Evolutionary conservation across 2,113 vertebrate species (phyloP).

Genomic region (Sylvia atricapilla): DNA sequence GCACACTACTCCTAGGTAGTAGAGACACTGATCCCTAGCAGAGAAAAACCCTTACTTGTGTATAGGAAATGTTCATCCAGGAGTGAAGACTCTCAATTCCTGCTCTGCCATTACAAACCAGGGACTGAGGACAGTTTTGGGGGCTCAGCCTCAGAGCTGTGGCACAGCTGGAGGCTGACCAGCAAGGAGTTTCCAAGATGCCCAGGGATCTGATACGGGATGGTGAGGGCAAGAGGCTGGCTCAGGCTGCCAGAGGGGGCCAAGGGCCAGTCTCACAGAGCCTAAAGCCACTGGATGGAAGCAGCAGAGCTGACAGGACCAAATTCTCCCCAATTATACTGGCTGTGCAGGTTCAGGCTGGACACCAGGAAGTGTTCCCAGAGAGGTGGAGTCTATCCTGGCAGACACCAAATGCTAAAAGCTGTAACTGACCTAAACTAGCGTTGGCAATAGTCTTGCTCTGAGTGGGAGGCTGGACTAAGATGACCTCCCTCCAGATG

Average conservation of each 20-base stretch:
- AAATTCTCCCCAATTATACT: background rate
- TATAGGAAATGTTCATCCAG: background rate
- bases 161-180: background rate
- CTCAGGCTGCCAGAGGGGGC: background rate
- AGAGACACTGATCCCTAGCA: background rate
- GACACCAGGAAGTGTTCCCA: background rate
- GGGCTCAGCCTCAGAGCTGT: background rate
- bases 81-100: background rate
- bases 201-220: background rate
- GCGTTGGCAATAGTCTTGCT: background rate
- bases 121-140: background rate
- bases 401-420: background rate
- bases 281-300: background rate
- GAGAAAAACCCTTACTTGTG: background rate
- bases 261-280: background rate
- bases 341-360: background rate
- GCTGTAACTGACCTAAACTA: background rate
- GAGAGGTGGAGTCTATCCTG: background rate
- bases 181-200: background rate
- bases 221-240: background rate
- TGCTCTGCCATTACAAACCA: background rate
- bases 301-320: background rate
- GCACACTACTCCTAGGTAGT: background rate
- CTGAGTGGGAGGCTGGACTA: constrained; percentile 16
- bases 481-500: constrained; percentile 31